phyloP scores from a whole-genome alignment of 1,140 invertebrate genomes.

The Drosophila funebris region DNA sequence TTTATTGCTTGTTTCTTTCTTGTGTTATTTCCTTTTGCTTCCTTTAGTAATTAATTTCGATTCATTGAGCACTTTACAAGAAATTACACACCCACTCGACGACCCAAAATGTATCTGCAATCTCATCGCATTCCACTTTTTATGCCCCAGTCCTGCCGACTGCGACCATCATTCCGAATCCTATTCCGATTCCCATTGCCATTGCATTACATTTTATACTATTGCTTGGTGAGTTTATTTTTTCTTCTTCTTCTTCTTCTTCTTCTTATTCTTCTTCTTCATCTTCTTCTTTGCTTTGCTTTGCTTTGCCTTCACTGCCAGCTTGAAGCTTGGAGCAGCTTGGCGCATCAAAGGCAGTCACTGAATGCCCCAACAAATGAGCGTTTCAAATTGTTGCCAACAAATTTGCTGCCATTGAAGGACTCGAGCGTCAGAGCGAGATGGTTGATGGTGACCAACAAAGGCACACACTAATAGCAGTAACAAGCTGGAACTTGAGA shows the following conservation, averaged over 20 bases:
- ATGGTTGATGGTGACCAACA: slow-evolving; percentile 8
- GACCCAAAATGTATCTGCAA: not conserved
- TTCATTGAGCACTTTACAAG: slow-evolving; percentile 82
- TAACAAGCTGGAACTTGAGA: not conserved
- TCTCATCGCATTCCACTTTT: slow-evolving; percentile 1
- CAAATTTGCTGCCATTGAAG: slow-evolving; percentile 77
- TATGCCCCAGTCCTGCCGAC: slow-evolving; percentile 8
- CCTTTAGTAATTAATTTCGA: slow-evolving; percentile 80
- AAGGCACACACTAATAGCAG: slow-evolving; percentile 12
- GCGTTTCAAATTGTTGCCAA: slow-evolving; percentile 77
- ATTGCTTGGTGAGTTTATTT: slow-evolving; percentile 49
- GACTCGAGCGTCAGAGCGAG: slow-evolving; percentile 46
- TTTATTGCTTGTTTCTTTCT: no score
- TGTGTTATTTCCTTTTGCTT: slow-evolving; percentile 64
- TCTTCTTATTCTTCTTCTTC: no score
- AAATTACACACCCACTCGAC: slow-evolving; percentile 74
- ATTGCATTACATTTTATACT: slow-evolving; percentile 68
- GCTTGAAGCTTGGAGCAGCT: not conserved
- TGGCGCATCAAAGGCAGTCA: slow-evolving; percentile 56
- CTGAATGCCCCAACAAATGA: slow-evolving; percentile 71
- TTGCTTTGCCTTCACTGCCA: slow-evolving; percentile 35
- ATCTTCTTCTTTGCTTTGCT: slow-evolving; percentile 13
- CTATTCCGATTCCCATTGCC: slow-evolving; percentile 45
- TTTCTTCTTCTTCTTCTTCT: slow-evolving; percentile 14
- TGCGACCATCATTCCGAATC: slow-evolving; percentile 10